These are phyloP conservation scores for Montipora sp. DNA, from an alignment of 64 coral and sea anemone genomes.

Conservation along the genomic window DNA sequence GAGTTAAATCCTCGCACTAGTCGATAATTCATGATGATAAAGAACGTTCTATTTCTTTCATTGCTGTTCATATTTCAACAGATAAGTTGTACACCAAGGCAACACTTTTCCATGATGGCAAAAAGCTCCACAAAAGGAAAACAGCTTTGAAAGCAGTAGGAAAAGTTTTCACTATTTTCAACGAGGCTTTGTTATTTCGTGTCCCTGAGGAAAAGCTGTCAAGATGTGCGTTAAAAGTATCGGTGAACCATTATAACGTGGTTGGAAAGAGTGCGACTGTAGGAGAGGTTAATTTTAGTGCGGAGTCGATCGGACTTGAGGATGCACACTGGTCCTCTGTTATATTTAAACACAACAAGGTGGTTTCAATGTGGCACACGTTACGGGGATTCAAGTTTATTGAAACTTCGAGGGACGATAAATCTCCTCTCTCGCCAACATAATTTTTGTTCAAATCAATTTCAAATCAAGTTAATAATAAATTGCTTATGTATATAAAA, in stretches of 20 bases:
- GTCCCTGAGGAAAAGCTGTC: slow-evolving; percentile 63
- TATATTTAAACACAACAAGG: slow-evolving; percentile 64
- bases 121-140: slow-evolving; percentile 78
- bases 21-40: neutral
- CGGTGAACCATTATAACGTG: slow-evolving; percentile 84
- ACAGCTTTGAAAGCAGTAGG: slow-evolving; percentile 74
- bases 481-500: neutral
- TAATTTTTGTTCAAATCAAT: neutral
- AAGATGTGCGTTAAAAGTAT: slow-evolving; percentile 56
- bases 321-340: slow-evolving; percentile 83
- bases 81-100: slow-evolving; percentile 87
- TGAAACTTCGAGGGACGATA: slow-evolving; percentile 61
- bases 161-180: slow-evolving; percentile 77
- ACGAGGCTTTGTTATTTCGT: slow-evolving; percentile 87
- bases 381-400: slow-evolving; percentile 84
- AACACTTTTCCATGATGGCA: slow-evolving; percentile 29
- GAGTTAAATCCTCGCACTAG: too few species aligned
- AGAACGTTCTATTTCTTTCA: neutral
- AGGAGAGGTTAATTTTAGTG: slow-evolving; percentile 72
- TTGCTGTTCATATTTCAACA: slow-evolving; percentile 7
- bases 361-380: slow-evolving; percentile 89
- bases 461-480: neutral
- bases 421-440: slow-evolving; percentile 52
- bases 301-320: slow-evolving; percentile 75
- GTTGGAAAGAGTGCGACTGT: slow-evolving; percentile 81